Evolutionary conservation across 1,140 invertebrate genomes (phyloP), one percentile per base, ranked within the genome.

Genomic region (Drosophila littoralis): DNA sequence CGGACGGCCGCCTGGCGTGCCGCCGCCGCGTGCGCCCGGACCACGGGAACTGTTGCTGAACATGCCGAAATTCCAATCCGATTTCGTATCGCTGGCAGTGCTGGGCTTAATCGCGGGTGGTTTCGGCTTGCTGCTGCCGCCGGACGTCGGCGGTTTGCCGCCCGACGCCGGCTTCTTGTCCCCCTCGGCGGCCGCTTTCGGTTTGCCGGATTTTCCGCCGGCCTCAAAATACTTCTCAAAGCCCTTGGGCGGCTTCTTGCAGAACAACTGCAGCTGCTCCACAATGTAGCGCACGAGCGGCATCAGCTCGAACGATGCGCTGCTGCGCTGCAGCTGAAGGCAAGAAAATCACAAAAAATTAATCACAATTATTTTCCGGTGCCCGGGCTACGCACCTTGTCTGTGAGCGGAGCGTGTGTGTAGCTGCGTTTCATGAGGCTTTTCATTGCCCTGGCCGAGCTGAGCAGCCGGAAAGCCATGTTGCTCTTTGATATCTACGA

Each of bases 141-240:
- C 10, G 15, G n/a, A 28, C 7, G 12, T 22, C 45, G 52, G 8
- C 43, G 33, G 13, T 58, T 82, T 6, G 63, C 64, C n/a, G 64
- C 22, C 7, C 7, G 68, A 13, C 0, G 75, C 91, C 67, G 73
- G 72, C 46, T 91, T 74, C 59, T 94, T 94, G 12, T 71, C 79
- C 86, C 94, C 91, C n/a, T 70, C 61, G 36, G 64, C 59, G 17
- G 75, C 57, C 10, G 77, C 73, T 71, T 90, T 66, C 1, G 74
- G 67, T 17, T 54, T 54, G 9, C 61, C 46, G 0, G 67, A 74
- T 12, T 75, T 93, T 54, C 92, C 93, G 77, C 92, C 92, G 71
- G 94, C 94, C 91, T 96, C 95, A 81, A 97, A 98, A 92, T 96
- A 98, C 83, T 98, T 98, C 92, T 98, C 97, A 93, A 98, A 98